Conservation (phyloP, 2,888 invertebrate species). For the Rapana venosa region DNA sequence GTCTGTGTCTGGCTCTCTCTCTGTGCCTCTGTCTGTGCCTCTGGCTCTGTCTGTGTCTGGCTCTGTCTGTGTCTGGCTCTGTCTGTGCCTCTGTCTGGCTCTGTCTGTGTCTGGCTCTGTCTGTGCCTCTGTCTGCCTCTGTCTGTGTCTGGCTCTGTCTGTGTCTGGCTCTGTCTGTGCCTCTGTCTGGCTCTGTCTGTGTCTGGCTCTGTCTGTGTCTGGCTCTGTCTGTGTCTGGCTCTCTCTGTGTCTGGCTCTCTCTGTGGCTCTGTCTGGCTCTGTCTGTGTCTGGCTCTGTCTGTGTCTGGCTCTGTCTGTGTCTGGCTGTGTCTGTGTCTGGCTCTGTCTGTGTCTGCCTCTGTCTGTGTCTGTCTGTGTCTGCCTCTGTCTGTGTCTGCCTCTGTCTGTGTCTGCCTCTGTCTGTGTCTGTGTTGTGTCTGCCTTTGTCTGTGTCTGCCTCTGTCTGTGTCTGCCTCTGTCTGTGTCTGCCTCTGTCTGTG, state of each 20-base stretch:
- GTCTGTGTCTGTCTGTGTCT: too few species aligned
- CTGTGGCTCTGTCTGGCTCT: neutral
- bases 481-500: neutral
- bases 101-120: too few species aligned
- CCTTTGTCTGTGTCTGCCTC: neutral
- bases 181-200: constrained; percentile 1
- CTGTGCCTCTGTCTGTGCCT: neutral
- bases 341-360: too few species aligned
- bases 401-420: neutral
- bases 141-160: too few species aligned
- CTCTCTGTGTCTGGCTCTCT: constrained; percentile 8
- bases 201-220: neutral
- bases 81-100: too few species aligned
- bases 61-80: constrained; percentile 24
- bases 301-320: too few species aligned
- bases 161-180: too few species aligned
- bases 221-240: neutral
- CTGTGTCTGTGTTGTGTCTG: neutral
- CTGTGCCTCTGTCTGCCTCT: too few species aligned
- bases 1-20: neutral
- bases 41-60: neutral
- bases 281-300: too few species aligned
- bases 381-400: too few species aligned
- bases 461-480: neutral
- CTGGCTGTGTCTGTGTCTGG: too few species aligned